Evolutionary conservation across 2,888 invertebrate genomes (phyloP).

Genomic region (Drepana falcataria): DNA sequence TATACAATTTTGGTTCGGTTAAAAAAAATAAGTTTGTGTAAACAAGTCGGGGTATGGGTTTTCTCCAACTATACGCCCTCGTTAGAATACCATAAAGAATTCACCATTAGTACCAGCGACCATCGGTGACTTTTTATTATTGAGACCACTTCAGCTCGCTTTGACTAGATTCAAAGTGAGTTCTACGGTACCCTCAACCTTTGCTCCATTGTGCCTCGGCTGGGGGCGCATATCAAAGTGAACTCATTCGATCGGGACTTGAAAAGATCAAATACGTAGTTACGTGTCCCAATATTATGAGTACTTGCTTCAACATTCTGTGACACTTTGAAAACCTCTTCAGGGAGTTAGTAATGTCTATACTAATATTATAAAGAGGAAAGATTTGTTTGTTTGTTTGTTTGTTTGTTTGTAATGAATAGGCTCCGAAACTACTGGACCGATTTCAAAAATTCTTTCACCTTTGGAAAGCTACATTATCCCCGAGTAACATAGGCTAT

Average conservation of each 20-base stretch:
- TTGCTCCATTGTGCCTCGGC: constrained; percentile 45
- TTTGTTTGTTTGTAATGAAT: no score
- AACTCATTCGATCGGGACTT: constrained; percentile 62
- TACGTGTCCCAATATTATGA: constrained; percentile 35
- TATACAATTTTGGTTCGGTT: no score
- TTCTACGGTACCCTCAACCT: constrained; percentile 41
- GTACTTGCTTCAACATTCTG: constrained; percentile 36
- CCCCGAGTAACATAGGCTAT: no score
- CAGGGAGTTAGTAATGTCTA: neutral
- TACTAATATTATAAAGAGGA: no score
- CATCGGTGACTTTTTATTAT: constrained; percentile 19
- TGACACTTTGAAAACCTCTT: neutral
- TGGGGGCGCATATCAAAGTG: constrained; percentile 65
- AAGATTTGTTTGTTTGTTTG: no score
- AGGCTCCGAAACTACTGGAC: no score
- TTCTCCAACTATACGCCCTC: constrained; percentile 14
- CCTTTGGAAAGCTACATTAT: no score
- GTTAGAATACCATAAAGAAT: constrained; percentile 27
- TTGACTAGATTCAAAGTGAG: constrained; percentile 55
- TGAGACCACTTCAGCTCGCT: constrained; percentile 40
- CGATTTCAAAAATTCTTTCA: no score
- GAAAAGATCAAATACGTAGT: constrained; percentile 65
- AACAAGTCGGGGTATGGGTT: constrained; percentile 1
- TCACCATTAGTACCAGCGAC: constrained; percentile 26
- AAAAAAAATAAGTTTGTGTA: constrained; percentile 2